Evolutionary conservation across 1,140 invertebrate genomes (phyloP).

Genomic region (Leptestheria dahalacensis): DNA sequence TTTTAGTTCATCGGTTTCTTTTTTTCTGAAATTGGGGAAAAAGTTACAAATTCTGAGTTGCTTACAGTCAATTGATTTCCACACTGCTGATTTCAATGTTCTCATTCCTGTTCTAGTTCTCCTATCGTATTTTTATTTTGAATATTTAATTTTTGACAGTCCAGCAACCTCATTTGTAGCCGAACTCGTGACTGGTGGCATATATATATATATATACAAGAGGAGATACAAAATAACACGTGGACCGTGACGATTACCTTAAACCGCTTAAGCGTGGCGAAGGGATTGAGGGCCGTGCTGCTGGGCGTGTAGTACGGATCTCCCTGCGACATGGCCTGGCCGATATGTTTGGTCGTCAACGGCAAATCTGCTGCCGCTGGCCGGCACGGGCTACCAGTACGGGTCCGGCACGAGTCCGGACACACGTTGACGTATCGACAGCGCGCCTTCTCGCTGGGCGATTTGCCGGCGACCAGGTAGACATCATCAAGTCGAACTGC

Average conservation of each 20-base stretch:
- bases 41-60: no score
- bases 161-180: no score
- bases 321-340: constrained; percentile 57
- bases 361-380: not conserved
- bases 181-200: no score
- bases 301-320: constrained; percentile 59
- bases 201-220: no score
- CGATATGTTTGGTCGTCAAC: constrained; percentile 41
- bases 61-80: no score
- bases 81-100: no score
- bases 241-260: constrained; percentile 9
- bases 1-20: no score
- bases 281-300: constrained; percentile 46
- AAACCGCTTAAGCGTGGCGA: constrained; percentile 45
- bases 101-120: no score
- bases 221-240: no score
- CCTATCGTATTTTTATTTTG: no score
- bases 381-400: not conserved
- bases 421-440: constrained; percentile 38
- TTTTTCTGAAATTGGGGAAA: no score
- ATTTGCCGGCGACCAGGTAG: constrained; percentile 32
- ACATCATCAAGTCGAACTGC: constrained; percentile 35
- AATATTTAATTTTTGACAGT: no score
- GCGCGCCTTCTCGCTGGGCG: constrained; percentile 55
- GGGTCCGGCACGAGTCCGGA: not conserved